phyloP scores from a whole-genome alignment of 2,888 invertebrate species.

The Latrodectus hesperus region DNA sequence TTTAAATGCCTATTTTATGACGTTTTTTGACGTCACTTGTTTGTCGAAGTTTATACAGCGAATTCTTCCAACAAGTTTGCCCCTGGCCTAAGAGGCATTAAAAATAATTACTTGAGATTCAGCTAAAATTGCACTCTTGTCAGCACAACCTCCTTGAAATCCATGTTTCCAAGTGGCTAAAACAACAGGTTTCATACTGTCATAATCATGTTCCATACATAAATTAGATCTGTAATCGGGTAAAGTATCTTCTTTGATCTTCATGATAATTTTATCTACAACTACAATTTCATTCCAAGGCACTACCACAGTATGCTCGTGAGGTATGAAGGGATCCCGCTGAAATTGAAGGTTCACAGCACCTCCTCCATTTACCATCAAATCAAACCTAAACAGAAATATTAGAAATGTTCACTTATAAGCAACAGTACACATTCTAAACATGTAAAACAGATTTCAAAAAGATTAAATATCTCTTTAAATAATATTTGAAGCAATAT shows the following conservation, averaged over 20 bases:
- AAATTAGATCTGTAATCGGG: conserved; percentile 75
- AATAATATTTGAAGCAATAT: too few species aligned
- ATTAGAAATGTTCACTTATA: too few species aligned
- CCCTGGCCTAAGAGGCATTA: not conserved
- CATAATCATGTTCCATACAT: conserved; percentile 91
- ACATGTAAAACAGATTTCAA: too few species aligned
- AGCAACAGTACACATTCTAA: too few species aligned
- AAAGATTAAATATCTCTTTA: too few species aligned
- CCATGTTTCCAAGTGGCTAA: conserved; percentile 93
- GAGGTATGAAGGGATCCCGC: conserved; percentile 92
- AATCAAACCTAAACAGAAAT: conserved; percentile 88
- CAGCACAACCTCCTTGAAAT: conserved; percentile 88
- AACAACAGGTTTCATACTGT: conserved; percentile 87
- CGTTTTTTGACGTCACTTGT: too few species aligned
- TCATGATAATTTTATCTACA: conserved; percentile 76
- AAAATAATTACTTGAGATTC: conserved; percentile 85
- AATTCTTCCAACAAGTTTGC: too few species aligned
- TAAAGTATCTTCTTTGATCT: conserved; percentile 69
- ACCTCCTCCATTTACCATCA: conserved; percentile 98
- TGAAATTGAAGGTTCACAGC: conserved; percentile 97
- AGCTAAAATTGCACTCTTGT: conserved; percentile 88
- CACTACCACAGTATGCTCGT: conserved; percentile 91
- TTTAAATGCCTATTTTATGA: too few species aligned
- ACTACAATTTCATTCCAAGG: conserved; percentile 99
- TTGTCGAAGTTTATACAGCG: too few species aligned